Conservation (phyloP, 2,113 vertebrate species). For the Poeciliopsis occidentalis region DNA sequence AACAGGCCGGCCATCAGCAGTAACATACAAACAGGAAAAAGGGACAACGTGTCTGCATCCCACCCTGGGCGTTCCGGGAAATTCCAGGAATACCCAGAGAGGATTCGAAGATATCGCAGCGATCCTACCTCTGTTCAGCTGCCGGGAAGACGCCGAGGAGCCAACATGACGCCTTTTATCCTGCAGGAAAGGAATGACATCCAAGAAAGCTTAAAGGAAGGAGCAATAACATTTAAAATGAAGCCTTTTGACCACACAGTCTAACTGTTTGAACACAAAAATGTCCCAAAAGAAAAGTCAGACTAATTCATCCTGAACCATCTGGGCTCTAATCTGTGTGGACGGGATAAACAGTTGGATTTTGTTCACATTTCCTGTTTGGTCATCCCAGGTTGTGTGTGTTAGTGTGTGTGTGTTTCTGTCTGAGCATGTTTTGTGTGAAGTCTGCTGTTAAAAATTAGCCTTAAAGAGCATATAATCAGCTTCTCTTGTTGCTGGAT, state of each 20-base stretch:
- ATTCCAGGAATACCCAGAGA: slow-evolving; percentile 55
- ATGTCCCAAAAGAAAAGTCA: slow-evolving; percentile 7
- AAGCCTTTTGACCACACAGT: too few relatives aligned
- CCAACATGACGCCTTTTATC: slow-evolving; percentile 7
- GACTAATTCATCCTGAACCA: slow-evolving; percentile 42
- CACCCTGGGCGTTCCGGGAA: slow-evolving; percentile 60
- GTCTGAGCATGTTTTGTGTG: background rate
- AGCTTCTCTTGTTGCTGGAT: background rate
- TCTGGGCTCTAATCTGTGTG: slow-evolving; percentile 53
- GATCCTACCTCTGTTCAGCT: slow-evolving; percentile 23
- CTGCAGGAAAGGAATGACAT: slow-evolving; percentile 4
- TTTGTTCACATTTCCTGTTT: background rate
- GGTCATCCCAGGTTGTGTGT: background rate
- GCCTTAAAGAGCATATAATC: background rate
- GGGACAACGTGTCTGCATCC: slow-evolving; percentile 7
- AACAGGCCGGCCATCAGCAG: slow-evolving; percentile 30
- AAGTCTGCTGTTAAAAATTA: background rate
- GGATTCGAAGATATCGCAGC: slow-evolving; percentile 14
- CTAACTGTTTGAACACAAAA: too few relatives aligned
- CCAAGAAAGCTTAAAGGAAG: background rate
- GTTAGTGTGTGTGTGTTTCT: background rate
- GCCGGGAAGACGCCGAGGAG: slow-evolving; percentile 13
- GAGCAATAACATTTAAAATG: too few relatives aligned
- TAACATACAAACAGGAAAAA: slow-evolving; percentile 58
- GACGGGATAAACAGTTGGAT: slow-evolving; percentile 5